Base-by-base conservation (phyloP, 1,140 invertebrate genomes). In the Coptotermes formosanus region DNA sequence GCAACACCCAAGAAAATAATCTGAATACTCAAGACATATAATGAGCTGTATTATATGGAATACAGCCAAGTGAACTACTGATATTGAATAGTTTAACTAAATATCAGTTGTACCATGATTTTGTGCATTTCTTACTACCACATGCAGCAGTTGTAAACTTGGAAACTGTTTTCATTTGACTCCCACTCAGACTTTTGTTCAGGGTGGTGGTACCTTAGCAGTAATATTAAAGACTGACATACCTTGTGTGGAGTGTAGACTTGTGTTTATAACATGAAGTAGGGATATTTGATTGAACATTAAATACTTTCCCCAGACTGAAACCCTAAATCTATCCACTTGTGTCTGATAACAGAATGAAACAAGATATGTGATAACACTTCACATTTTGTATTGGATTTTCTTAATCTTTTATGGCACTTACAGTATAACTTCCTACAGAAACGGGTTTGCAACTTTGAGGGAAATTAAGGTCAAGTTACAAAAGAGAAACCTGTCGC, bases 181-280 rank as follows among this genome's bases (percentile, higher is more conserved):
- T 75, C 25, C 11, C 52, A n/a, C 64, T 75, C 64, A 75, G 25
- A 25, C n/a, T 30, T 30, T 30, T 25, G n/a, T n/a, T 75, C 38
- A 38, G 38, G 38, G 38, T 38, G 38, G 38, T 75, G 64, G 64
- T 8, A 75, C 14, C 25, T 2, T 75, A 64, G 59, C 25, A 75
- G 64, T 75, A 75, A 75, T 75, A 75, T 75, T 75, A 75, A 55
- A 75, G 64, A 75, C 64, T 75, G 64, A 30, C 64, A 11, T n/a
- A 30, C 64, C n/a, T 30, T 14, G 14, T 30, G 3, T 69, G 64
- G 64, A 69, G n/a, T 69, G 64, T n/a, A 69, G 64, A 69, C 23
- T n/a, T 9, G 25, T 30, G n/a, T 75, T 8, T 75, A n/a, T 30
- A 30, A 64, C n/a, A 75, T 16, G 25, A 75, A 75, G n/a, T 9